phyloP scores from a whole-genome alignment of 2,888 invertebrate genomes.

The Melanotus villosus region DNA sequence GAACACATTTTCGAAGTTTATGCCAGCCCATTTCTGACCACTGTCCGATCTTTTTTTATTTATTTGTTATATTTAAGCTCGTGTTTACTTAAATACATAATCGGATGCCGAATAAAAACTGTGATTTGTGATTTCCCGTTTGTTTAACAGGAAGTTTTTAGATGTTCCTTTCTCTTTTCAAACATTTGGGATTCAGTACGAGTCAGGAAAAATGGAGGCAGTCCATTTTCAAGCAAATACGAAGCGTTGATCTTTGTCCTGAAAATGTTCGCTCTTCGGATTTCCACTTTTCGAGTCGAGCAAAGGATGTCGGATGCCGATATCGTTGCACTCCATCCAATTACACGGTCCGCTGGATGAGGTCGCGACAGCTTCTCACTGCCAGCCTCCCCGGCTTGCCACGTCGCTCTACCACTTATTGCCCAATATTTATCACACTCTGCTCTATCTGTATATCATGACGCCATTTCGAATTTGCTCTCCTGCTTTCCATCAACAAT shows the following conservation, averaged over 20 bases:
- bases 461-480: constrained; percentile 24
- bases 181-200: constrained; percentile 12
- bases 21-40: constrained; percentile 49
- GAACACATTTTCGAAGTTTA: constrained; percentile 65
- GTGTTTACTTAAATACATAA: constrained; percentile 25
- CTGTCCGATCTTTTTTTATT: constrained; percentile 32
- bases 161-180: not conserved
- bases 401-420: constrained; percentile 64
- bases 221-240: constrained; percentile 43
- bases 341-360: constrained; percentile 66
- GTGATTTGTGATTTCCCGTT: constrained; percentile 33
- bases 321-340: constrained; percentile 65
- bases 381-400: constrained; percentile 60
- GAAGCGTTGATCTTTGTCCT: constrained; percentile 50
- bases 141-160: constrained; percentile 5
- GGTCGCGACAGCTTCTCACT: constrained; percentile 67
- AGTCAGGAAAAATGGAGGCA: constrained; percentile 25
- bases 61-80: constrained; percentile 26
- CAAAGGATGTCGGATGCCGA: constrained; percentile 56
- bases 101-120: constrained; percentile 18
- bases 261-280: constrained; percentile 51
- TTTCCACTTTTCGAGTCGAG: constrained; percentile 51
- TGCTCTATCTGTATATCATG: constrained; percentile 37
- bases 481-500: constrained; percentile 20
- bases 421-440: constrained; percentile 65